Conservation (phyloP, 2,113 vertebrate species). For the Festucalex cinctus region DNA sequence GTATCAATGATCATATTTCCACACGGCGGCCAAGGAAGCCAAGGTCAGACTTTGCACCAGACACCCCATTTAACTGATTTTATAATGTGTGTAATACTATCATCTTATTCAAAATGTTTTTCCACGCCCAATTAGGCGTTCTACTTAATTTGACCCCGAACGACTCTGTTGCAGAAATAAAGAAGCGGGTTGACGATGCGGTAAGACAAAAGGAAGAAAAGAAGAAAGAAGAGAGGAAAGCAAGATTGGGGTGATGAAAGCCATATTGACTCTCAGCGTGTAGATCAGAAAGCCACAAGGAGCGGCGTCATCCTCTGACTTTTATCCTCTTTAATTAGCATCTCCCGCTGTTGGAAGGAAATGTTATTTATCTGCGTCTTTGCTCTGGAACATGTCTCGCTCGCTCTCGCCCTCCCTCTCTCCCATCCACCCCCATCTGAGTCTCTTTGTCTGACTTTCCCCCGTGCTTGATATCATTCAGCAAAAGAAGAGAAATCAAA, state of each 20-base stretch:
- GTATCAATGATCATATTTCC: background rate
- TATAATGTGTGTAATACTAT: background rate
- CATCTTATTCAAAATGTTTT: background rate
- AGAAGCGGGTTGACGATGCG: background rate
- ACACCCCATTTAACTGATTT: background rate
- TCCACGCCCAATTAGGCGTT: background rate
- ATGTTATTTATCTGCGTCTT: conserved; percentile 44
- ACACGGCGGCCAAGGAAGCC: background rate
- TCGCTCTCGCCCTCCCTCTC: background rate
- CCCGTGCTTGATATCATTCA: conserved; percentile 21
- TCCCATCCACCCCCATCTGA: background rate
- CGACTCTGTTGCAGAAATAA: background rate
- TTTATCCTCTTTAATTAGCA: conserved; percentile 56
- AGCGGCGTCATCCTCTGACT: conserved; percentile 38
- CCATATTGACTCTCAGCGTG: conserved; percentile 34
- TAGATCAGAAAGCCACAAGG: conserved; percentile 38
- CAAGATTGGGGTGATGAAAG: conserved; percentile 35
- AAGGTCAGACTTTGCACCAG: background rate
- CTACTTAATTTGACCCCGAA: background rate
- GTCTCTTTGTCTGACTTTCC: conserved; percentile 24
- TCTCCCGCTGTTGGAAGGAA: conserved; percentile 35
- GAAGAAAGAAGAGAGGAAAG: background rate
- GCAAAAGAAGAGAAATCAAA: background rate
- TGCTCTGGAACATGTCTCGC: conserved; percentile 22
- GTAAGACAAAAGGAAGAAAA: background rate